Evolutionary conservation across 2,888 invertebrate species (phyloP).

Genomic region (Tridacna gigas): DNA sequence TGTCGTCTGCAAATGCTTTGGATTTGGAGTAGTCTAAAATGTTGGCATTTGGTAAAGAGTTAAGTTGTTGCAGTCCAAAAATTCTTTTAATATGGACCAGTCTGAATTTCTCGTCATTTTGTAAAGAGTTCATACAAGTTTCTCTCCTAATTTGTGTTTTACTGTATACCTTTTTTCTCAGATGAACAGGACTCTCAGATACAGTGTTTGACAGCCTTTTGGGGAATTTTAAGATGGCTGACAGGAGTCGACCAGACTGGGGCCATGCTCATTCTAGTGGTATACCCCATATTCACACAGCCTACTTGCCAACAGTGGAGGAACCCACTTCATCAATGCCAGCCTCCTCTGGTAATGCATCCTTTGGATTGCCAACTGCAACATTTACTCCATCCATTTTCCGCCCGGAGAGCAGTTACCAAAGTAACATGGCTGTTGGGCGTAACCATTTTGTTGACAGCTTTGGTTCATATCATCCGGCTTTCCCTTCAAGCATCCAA

Average conservation of each 20-base stretch:
- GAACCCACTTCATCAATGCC: slow-evolving; percentile 41
- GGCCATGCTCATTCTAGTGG: slow-evolving; percentile 6
- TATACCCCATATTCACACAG: neutral
- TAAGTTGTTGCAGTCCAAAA: neutral
- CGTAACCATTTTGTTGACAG: slow-evolving; percentile 14
- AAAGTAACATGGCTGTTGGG: neutral
- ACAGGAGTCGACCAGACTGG: slow-evolving; percentile 32
- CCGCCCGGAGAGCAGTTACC: slow-evolving; percentile 25
- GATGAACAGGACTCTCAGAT: neutral
- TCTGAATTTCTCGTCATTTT: no score
- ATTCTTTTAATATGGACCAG: no score
- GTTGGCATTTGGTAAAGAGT: neutral
- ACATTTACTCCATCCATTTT: slow-evolving; percentile 12
- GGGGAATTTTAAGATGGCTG: neutral
- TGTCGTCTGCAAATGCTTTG: no score
- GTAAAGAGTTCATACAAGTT: no score
- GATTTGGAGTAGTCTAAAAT: neutral
- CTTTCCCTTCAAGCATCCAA: neutral
- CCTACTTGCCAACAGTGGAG: slow-evolving; percentile 20
- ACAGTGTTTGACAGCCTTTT: neutral
- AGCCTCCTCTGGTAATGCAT: slow-evolving; percentile 12
- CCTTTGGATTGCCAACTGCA: slow-evolving; percentile 3
- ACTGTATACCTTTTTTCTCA: no score
- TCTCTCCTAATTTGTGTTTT: no score
- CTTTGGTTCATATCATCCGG: slow-evolving; percentile 20